Base-by-base conservation (phyloP, 2,113 vertebrate species). In the Labeo rohita region DNA sequence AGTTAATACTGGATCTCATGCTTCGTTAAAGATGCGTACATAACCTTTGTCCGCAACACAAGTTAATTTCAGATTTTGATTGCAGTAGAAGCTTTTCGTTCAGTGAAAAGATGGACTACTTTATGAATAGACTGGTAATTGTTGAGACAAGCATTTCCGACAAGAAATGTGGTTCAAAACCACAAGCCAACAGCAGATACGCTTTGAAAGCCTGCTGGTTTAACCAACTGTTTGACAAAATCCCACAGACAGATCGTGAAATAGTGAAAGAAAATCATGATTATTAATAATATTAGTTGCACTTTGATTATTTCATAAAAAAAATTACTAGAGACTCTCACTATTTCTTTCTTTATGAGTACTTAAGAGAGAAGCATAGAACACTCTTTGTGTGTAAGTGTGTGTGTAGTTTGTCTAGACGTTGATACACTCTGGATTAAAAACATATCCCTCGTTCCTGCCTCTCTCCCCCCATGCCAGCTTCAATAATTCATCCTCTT, bases 401-500 rank as follows among this genome's bases (percentile, higher is more conserved):
- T 54, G 73, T 54, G 43, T 76, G 72, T 39, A 16, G 66, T 72
- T 10, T 45, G 81, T 83, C 47, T 83, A 54, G 68, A 63, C 70
- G 8, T 47, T 54, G 56, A 84, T 91, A 87, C 87, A 86, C 88
- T 89, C 87, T 75, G 89, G 84, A 84, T 92, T 90, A 84, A 89
- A 88, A 82, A 74, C 84, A 39, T n/a, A 91, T 87, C 87, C 87
- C 63, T 54, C 45, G 11, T 61, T 68, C 74, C 74, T 45, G 63
- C 85, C 52, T 76, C 47, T 72, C 79, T 66, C 74, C 75, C 16
- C 81, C 79, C 84, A 76, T 90, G 84, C 91, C 90, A 90, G 87
- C 87, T 90, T 94, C 86, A 94, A 92, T 92, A 92, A 93, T 93
- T 92, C 80, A 94, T 92, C 74, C 90, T 88, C 90, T 83, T 84